Evolutionary conservation across 2,797 vertebrate genomes (phyloP).

Genomic region (Pseudomugil tenellus): DNA sequence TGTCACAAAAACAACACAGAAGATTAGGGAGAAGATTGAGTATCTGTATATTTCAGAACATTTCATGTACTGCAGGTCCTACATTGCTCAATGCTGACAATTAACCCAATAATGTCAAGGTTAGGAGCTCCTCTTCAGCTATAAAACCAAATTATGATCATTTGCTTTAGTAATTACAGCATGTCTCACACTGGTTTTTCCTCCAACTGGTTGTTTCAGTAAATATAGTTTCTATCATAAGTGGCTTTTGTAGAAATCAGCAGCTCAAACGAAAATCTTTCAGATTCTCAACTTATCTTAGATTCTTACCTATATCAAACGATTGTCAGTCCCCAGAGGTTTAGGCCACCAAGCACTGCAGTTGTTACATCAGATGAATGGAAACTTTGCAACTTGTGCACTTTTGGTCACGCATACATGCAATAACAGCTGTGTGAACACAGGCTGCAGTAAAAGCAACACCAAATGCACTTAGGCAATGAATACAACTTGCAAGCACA

Average conservation of each 20-base stretch:
- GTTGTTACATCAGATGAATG: neutral
- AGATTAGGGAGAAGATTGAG: too few species aligned
- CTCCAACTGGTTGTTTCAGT: neutral
- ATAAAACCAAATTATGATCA: neutral
- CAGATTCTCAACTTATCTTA: too few species aligned
- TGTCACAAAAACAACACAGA: too few species aligned
- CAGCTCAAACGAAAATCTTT: conserved; percentile 12
- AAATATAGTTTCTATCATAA: conserved; percentile 4
- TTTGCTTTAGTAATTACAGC: neutral
- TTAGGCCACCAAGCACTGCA: neutral
- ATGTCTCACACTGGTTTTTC: too few species aligned
- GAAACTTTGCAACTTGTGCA: neutral
- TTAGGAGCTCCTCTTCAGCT: neutral
- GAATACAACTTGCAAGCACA: too few species aligned
- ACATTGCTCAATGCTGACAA: neutral
- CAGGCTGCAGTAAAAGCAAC: neutral
- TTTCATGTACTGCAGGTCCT: neutral
- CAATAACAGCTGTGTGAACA: conserved; percentile 16
- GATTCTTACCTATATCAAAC: too few species aligned
- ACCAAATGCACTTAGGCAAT: too few species aligned
- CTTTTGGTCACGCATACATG: conserved; percentile 26
- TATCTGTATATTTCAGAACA: neutral
- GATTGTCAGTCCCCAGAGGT: too few species aligned
- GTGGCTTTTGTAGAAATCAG: conserved; percentile 22
- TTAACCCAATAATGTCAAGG: neutral